Base-by-base conservation (phyloP, 2,113 vertebrate species). In the Corynorhinus townsendii region DNA sequence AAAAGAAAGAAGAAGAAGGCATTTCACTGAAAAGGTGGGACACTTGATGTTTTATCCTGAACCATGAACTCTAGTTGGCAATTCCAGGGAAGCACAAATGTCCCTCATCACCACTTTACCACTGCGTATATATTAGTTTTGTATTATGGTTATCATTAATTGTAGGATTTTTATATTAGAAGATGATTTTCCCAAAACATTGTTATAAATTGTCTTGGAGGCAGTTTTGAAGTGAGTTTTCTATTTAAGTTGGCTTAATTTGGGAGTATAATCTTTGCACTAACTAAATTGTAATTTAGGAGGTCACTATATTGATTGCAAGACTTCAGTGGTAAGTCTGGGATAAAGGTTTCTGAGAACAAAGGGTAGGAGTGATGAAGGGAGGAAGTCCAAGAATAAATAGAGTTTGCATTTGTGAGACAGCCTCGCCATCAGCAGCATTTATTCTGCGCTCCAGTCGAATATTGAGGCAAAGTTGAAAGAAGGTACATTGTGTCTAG, bases 151-250 rank as follows among this genome's bases (percentile, higher is more conserved):
- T 24, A 84, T 79, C 69, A 68, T 22, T 86, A 47, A 83, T 82
- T 95, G 52, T 68, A 33, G 28, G 69, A 96, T 84, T 87, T 84
- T 77, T 93, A 40, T 80, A 84, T 71, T 82, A 40, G 10, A 85
- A 80, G 66, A 54, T 33, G 7, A 19, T 93, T 94, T 96, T 95
- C n/a, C 49, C 86, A 91, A 89, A 94, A 79, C 11, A 69, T n/a
- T 69, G 2, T 35, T 81, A 59, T 59, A 59, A 81, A 81, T 38
- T 59, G 24, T 81, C 54, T 59, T 83, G 12, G 56, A 45, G 80
- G 17, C 56, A 43, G 56, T 64, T 64, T 45, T 64, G 56, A 80
- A 93, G 30, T 45, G 71, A 89, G 26, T 76, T 83, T 93, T 84
- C n/a, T 56, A 45, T n/a, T 87, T 80, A 90, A 95, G 77, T 38